phyloP scores from a whole-genome alignment of 53 echinoderm and acorn worm species.

The Holothuria leucospilota region DNA sequence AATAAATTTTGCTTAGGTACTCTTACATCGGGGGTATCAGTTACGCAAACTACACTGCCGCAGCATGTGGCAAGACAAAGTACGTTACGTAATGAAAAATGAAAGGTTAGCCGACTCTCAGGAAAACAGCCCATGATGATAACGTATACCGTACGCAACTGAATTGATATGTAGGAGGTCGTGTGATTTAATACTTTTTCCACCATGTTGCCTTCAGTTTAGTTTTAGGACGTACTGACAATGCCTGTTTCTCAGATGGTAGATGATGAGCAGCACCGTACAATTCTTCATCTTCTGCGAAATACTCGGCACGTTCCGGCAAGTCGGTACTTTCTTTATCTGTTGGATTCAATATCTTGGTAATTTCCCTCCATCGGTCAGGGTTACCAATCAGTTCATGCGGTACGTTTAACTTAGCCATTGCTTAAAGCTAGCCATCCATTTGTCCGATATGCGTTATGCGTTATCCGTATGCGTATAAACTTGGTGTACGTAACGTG shows the following conservation, averaged over 20 bases:
- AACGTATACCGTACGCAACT: background rate
- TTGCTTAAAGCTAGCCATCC: no score
- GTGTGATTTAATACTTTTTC: background rate
- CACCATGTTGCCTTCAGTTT: background rate
- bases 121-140: background rate
- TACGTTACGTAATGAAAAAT: background rate
- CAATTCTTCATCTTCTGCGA: background rate
- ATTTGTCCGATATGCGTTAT: no score
- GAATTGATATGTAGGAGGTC: background rate
- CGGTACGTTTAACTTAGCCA: background rate
- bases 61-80: slow-evolving; percentile 50
- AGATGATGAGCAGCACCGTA: background rate
- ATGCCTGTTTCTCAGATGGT: background rate
- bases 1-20: background rate
- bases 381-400: no score
- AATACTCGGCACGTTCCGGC: background rate
- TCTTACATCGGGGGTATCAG: slow-evolving; percentile 43
- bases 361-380: background rate
- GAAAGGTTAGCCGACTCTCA: background rate
- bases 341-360: background rate
- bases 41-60: slow-evolving; percentile 23
- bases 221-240: background rate
- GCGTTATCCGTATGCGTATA: no score
- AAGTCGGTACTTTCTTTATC: background rate
- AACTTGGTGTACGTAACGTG: no score